Conservation (phyloP, 2,797 vertebrate species). For the Intellagama lesueurii region DNA sequence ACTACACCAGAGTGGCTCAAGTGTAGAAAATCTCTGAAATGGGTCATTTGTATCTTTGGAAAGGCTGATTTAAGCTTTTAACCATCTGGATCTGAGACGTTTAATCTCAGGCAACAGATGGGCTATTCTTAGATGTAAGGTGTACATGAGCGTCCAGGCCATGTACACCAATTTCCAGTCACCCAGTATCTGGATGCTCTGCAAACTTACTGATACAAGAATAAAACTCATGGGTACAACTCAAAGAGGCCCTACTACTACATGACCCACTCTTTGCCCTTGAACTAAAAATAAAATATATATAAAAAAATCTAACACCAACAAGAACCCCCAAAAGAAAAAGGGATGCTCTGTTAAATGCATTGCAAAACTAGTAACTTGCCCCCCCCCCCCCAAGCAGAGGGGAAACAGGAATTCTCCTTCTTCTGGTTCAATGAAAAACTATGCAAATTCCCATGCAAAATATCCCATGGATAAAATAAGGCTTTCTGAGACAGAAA, state of each 20-base stretch:
- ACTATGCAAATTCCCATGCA: neutral
- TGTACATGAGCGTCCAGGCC: neutral
- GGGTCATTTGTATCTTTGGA: conserved; percentile 53
- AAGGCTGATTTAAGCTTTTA: conserved; percentile 50
- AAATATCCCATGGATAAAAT: neutral
- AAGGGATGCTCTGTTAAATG: neutral
- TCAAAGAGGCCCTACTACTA: neutral
- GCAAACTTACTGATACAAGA: neutral
- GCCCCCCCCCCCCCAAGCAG: neutral
- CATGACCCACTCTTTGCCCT: neutral
- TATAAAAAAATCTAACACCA: neutral
- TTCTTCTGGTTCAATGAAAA: neutral
- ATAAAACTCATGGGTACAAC: no score
- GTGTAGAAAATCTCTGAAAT: conserved; percentile 52
- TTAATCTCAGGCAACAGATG: conserved; percentile 39
- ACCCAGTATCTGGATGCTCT: neutral
- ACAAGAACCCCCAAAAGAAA: neutral
- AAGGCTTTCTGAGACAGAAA: neutral
- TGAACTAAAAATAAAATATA: neutral
- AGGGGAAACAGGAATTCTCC: neutral
- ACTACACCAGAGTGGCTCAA: neutral
- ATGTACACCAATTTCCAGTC: neutral
- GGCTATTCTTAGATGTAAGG: conserved; percentile 15
- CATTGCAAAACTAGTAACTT: fast-evolving
- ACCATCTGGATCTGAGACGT: conserved; percentile 53